Percentiles rank a stretch among this genome's conserved stretches.
Evolutionary conservation across 2,113 vertebrate genomes (phyloP).

Genomic region (Gasterosteus aculeatus): DNA sequence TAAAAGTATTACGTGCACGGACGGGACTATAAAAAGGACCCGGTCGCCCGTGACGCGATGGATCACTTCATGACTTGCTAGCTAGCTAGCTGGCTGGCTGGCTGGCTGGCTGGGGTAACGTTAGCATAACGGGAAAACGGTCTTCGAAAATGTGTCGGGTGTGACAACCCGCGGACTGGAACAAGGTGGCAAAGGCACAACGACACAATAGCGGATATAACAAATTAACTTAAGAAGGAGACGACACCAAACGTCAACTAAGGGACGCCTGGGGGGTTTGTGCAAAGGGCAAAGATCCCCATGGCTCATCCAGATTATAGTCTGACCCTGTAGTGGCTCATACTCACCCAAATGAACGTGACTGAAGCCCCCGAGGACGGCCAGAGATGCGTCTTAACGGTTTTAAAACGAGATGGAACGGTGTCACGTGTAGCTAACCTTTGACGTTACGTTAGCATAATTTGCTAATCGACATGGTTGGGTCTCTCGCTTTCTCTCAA

Average conservation of each 20-base stretch:
- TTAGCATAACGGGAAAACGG: slow-evolving; percentile 55
- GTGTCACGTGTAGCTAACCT: slow-evolving; percentile 65
- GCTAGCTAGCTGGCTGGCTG: slow-evolving; percentile 33
- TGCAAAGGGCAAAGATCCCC: slow-evolving; percentile 24
- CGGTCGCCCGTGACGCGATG: slow-evolving; percentile 35
- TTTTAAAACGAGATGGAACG: slow-evolving; percentile 43
- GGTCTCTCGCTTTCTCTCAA: slow-evolving; percentile 31
- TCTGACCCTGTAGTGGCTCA: slow-evolving; percentile 27
- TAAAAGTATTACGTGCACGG: slow-evolving; percentile 15
- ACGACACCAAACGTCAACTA: slow-evolving; percentile 2
- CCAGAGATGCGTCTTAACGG: slow-evolving; percentile 32
- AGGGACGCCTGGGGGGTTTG: slow-evolving; percentile 3
- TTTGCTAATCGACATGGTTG: slow-evolving; percentile 45
- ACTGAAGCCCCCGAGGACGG: slow-evolving; percentile 67
- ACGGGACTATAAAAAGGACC: slow-evolving; percentile 65
- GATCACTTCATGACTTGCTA: slow-evolving; percentile 51
- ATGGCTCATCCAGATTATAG: slow-evolving; percentile 42
- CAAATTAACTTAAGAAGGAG: not conserved
- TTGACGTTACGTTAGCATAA: slow-evolving; percentile 58
- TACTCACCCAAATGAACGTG: slow-evolving; percentile 72
- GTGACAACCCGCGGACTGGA: not conserved
- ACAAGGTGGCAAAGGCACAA: not conserved
- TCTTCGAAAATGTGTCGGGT: not conserved
- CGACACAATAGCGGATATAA: too few relatives aligned
- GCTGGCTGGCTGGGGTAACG: slow-evolving; percentile 16